Conservation (phyloP, 2,888 invertebrate genomes). For the Pogonocherus hispidulus region DNA sequence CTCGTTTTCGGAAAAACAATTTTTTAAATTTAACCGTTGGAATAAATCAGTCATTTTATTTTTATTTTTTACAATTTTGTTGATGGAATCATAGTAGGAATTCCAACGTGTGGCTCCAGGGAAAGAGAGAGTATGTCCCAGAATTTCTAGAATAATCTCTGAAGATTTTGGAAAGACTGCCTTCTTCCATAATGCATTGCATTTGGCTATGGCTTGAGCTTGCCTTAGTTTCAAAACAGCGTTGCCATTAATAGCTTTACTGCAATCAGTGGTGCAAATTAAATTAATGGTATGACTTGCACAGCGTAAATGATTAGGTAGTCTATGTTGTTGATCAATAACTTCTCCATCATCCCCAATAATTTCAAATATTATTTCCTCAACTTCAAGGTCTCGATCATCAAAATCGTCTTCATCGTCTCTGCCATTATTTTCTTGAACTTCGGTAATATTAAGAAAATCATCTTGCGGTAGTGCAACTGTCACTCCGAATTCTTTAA, state of each 20-base stretch:
- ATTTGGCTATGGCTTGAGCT: conserved; percentile 5
- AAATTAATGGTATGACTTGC: conserved; percentile 21
- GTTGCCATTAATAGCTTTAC: background rate
- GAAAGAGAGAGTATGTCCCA: conserved; percentile 10
- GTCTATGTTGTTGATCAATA: background rate
- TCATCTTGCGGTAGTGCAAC: background rate
- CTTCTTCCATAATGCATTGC: conserved; percentile 10
- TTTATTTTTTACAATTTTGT: background rate
- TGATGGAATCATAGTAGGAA: background rate
- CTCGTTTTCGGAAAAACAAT: background rate
- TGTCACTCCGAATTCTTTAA: background rate
- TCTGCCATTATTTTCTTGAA: too few species aligned
- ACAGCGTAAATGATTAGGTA: background rate
- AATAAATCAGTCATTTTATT: background rate
- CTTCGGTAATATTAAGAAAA: too few species aligned
- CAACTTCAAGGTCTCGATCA: conserved; percentile 2
- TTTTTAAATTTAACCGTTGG: conserved; percentile 4
- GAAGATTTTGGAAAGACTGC: conserved; percentile 8
- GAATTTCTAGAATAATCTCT: conserved; percentile 2
- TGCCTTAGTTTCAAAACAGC: background rate
- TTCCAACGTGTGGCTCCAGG: too few species aligned
- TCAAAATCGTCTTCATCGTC: background rate
- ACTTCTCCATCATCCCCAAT: background rate
- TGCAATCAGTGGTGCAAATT: conserved; percentile 6
- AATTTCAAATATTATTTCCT: too few species aligned